Conservation (phyloP, 1,140 invertebrate genomes). For the Megalopta genalis region DNA sequence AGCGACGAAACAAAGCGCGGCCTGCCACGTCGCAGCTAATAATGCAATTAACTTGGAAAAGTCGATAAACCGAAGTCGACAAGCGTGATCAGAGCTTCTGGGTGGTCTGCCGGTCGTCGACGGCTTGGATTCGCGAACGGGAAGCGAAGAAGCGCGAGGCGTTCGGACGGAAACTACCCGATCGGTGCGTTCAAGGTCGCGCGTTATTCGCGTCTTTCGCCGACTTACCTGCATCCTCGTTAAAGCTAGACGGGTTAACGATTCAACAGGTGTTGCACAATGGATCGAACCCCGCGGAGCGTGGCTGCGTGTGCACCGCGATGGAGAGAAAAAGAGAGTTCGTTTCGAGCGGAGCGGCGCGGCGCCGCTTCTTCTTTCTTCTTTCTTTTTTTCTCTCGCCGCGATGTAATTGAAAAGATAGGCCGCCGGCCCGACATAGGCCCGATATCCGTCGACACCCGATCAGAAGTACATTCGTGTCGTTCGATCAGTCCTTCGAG, state of each 20-base stretch:
- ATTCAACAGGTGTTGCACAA: conserved; percentile 68
- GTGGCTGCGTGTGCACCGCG: background rate
- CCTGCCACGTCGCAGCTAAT: too few species aligned
- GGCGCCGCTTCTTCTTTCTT: background rate
- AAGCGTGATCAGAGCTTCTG: too few species aligned
- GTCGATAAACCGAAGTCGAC: too few species aligned
- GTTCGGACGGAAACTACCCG: conserved; percentile 17
- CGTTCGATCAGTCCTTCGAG: conserved; percentile 3
- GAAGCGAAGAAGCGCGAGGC: too few species aligned
- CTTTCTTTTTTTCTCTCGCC: conserved; percentile 14
- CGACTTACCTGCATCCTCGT: conserved; percentile 65
- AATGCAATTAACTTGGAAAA: too few species aligned
- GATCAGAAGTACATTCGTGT: conserved; percentile 15
- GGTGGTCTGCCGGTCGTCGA: too few species aligned
- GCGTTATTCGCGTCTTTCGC: conserved; percentile 54
- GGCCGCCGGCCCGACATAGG: background rate
- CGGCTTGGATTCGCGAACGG: too few species aligned
- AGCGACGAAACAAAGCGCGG: too few species aligned
- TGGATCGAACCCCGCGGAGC: conserved; percentile 35
- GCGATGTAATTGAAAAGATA: conserved; percentile 31
- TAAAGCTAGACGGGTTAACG: conserved; percentile 64
- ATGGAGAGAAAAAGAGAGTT: background rate
- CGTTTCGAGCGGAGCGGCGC: conserved; percentile 5
- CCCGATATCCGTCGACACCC: conserved; percentile 24
- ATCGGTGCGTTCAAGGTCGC: conserved; percentile 39